phyloP scores from a whole-genome alignment of 2,888 invertebrate genomes.

The Megamerina dolium region DNA sequence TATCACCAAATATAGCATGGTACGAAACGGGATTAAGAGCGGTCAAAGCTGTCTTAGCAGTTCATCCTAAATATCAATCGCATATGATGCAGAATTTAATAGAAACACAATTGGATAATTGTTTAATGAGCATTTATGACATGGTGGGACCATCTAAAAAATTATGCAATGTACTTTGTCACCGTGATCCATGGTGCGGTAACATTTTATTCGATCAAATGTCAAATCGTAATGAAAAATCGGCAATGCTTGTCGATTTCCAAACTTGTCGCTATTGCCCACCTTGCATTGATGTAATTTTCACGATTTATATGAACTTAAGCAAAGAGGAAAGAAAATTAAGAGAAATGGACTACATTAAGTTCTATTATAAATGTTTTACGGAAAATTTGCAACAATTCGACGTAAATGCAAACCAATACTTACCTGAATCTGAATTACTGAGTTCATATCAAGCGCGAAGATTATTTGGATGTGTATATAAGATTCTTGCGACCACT shows the following conservation, averaged over 20 bases:
- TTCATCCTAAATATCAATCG: conserved; percentile 30
- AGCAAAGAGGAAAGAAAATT: conserved; percentile 23
- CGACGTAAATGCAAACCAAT: conserved; percentile 30
- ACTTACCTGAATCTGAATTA: conserved; percentile 40
- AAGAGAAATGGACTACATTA: conserved; percentile 21
- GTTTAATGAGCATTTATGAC: conserved; percentile 30
- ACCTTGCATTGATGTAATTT: conserved; percentile 40
- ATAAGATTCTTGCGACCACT: conserved; percentile 42
- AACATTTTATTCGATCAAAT: conserved; percentile 41
- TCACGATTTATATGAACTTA: conserved; percentile 37
- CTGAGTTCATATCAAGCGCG: conserved; percentile 39
- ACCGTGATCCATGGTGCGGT: conserved; percentile 47
- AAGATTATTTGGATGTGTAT: conserved; percentile 42
- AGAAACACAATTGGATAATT: conserved; percentile 29
- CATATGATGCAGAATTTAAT: conserved; percentile 28
- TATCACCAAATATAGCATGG: conserved; percentile 32
- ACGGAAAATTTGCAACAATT: conserved; percentile 31
- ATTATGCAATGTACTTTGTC: conserved; percentile 51
- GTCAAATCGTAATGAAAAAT: background rate
- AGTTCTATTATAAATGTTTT: conserved; percentile 33
- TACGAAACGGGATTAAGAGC: conserved; percentile 33
- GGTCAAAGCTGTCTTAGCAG: conserved; percentile 24
- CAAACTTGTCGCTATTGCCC: conserved; percentile 43
- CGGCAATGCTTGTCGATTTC: conserved; percentile 44
- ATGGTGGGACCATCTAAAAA: conserved; percentile 39